Evolutionary conservation across 2,797 vertebrate genomes (phyloP).

Genomic region (Hemitrygon akajei): DNA sequence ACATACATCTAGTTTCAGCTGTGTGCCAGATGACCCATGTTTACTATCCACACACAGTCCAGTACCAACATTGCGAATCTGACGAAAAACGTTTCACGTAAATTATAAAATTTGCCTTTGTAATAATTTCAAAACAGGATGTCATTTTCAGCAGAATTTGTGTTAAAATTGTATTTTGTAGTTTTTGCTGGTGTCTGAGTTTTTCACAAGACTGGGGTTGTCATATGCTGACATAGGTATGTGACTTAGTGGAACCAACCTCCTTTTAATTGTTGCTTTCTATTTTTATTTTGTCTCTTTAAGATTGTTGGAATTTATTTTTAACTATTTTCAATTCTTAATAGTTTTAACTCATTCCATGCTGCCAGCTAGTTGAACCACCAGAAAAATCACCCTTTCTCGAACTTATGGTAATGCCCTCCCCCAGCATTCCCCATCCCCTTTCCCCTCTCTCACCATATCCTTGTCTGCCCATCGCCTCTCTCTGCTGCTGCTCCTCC

Average conservation of each 20-base stretch:
- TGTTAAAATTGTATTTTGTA: neutral
- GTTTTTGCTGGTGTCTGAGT: neutral
- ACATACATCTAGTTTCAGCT: constrained; percentile 75
- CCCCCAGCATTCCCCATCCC: too few species aligned
- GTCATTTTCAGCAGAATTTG: neutral
- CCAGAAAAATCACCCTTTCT: constrained; percentile 6
- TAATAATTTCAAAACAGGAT: neutral
- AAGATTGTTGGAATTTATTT: neutral
- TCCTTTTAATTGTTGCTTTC: neutral
- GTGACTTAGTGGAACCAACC: neutral
- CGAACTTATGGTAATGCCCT: too few species aligned
- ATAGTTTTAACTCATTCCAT: neutral
- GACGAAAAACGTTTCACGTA: constrained; percentile 36
- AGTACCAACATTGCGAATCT: constrained; percentile 76
- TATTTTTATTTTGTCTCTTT: neutral
- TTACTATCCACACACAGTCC: constrained; percentile 81
- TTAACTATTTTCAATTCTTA: neutral
- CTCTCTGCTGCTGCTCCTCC: too few species aligned
- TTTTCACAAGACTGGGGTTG: neutral
- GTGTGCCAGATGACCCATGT: constrained; percentile 74
- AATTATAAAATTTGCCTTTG: neutral
- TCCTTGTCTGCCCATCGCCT: too few species aligned
- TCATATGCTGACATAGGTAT: neutral
- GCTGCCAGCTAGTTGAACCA: neutral
- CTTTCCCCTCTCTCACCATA: too few species aligned